Evolutionary conservation across 1,140 invertebrate species (phyloP).

Genomic region (Pseudomyrmex flavicornis): DNA sequence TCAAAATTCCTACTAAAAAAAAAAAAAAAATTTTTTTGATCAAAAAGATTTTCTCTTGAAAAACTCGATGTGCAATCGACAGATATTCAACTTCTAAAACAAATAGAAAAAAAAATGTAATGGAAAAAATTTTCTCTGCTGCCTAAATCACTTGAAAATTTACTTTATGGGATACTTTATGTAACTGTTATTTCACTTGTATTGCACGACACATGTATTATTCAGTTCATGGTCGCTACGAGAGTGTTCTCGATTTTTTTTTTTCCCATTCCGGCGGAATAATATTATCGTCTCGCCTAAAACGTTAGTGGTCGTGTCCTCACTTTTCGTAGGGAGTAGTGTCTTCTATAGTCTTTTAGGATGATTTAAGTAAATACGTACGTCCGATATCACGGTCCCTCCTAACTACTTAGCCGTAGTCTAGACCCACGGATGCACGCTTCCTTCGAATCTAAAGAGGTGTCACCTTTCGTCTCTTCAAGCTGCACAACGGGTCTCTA

Average conservation of each 20-base stretch:
- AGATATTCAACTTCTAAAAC: background rate
- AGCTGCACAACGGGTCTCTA: slow-evolving; percentile 84
- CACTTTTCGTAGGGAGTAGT: slow-evolving; percentile 54
- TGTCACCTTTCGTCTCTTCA: slow-evolving; percentile 76
- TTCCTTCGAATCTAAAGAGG: slow-evolving; percentile 77
- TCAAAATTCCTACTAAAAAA: background rate
- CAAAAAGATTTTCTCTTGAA: no score
- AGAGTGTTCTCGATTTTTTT: slow-evolving; percentile 41
- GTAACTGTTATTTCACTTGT: slow-evolving; percentile 15
- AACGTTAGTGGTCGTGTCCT: slow-evolving; percentile 72
- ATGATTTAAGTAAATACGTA: slow-evolving; percentile 83
- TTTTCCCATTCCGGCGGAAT: slow-evolving; percentile 2
- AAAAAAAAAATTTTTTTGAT: background rate
- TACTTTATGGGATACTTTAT: background rate
- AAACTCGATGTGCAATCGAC: background rate
- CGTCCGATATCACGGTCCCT: slow-evolving; percentile 86
- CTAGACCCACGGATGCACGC: slow-evolving; percentile 84
- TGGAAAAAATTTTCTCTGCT: background rate
- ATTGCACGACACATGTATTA: slow-evolving; percentile 18
- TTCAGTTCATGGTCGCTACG: slow-evolving; percentile 1
- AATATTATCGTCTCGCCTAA: slow-evolving; percentile 52
- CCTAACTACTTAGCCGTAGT: slow-evolving; percentile 85
- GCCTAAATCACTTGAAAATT: background rate
- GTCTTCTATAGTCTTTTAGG: slow-evolving; percentile 78
- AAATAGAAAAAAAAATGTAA: background rate